Evolutionary conservation across 2,888 invertebrate genomes (phyloP).

Genomic region (Papilio demoleus): DNA sequence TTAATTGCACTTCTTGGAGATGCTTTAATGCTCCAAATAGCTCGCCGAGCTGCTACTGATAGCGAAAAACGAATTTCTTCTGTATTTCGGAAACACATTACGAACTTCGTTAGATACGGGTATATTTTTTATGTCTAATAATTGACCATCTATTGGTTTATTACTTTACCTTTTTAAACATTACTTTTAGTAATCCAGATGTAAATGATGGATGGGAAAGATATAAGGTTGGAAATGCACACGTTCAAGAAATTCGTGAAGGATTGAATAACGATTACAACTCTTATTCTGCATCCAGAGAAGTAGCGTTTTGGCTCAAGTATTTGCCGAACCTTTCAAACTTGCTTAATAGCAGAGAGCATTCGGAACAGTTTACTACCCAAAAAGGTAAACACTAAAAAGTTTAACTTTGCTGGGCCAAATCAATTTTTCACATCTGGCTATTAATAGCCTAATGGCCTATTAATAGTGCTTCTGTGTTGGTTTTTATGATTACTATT

Average conservation of each 20-base stretch:
- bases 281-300: constrained; percentile 53
- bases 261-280: constrained; percentile 41
- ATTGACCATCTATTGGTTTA: background rate
- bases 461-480: too few species aligned
- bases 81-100: constrained; percentile 61
- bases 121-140: constrained; percentile 47
- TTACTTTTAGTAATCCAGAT: constrained; percentile 80
- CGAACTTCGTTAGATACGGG: constrained; percentile 81
- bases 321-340: constrained; percentile 69
- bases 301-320: constrained; percentile 74
- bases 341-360: constrained; percentile 53
- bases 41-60: constrained; percentile 83
- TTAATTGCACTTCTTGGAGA: constrained; percentile 87
- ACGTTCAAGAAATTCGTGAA: constrained; percentile 75
- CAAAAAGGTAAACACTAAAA: constrained; percentile 55
- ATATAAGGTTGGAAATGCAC: constrained; percentile 79
- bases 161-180: background rate
- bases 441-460: background rate
- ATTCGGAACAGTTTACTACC: constrained; percentile 61
- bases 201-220: constrained; percentile 84
- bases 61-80: constrained; percentile 82
- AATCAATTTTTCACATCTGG: background rate
- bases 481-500: too few species aligned
- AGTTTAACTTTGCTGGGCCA: background rate
- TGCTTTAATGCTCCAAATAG: constrained; percentile 85